Base-by-base conservation (phyloP, 2,888 invertebrate species). In the Proisotoma minuta region DNA sequence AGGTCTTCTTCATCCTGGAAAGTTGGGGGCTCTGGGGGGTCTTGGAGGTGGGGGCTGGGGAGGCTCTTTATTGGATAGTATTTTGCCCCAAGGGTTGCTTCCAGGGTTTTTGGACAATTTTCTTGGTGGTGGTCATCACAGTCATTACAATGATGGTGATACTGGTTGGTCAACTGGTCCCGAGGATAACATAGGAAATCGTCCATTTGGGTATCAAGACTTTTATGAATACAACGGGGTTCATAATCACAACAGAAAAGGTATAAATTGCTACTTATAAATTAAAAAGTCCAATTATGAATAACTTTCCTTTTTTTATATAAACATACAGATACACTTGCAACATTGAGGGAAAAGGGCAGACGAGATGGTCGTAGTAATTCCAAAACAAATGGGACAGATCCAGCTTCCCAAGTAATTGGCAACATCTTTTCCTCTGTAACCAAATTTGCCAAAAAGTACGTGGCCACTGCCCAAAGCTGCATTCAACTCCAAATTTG, bases 161-260 rank as follows among this genome's bases (percentile, higher is more conserved):
- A 29, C 15, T 8, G 28, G 28, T 12, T 26, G 29, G 18, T n/a
- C 29, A 3, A 18, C 15, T n/a, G 52, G 52, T 4, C n/a, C 4
- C 5, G n/a, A 18, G 27, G 52, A 29, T 26, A 27, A 52, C 18
- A 29, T 26, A 5, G 43, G 43, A n/a, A 29, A 24, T n/a, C 4
- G 52, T 4, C 52, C 52, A 3, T 52, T 52, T 18, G 52, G 52
- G 4, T 52, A 52, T 52, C 52, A 52, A 26, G 52, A 52, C 53
- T 54, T 27, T 23, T 54, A 54, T 54, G 53, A 54, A 29, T 52
- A 52, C 28, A 52, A 52, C 28, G 52, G 52, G 10, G 52, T 52
- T 52, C 52, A 54, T 39, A 34, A 49, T 49, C 49, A 54, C 39
- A 54, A 54, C 20, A 27, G 53, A 15, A 54, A 39, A 28, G 53